phyloP scores from a whole-genome alignment of 2,113 vertebrate genomes.

The Pao palembangensis region DNA sequence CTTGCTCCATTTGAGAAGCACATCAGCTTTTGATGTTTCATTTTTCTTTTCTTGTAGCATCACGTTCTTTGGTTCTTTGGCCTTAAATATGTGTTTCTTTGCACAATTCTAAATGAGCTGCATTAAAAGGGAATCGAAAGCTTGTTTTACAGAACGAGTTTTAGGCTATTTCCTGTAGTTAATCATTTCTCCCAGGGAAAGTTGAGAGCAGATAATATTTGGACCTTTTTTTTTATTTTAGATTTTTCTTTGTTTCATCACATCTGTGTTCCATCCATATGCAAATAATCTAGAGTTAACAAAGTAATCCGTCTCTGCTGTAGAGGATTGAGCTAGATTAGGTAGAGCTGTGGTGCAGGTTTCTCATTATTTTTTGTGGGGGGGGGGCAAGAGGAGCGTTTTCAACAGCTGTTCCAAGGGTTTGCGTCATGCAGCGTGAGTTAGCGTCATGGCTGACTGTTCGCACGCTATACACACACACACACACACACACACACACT shows the following conservation, averaged over 20 bases:
- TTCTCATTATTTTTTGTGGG: slow-evolving; percentile 35
- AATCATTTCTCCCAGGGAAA: slow-evolving; percentile 42
- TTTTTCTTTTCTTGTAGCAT: neutral
- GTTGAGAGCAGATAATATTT: slow-evolving; percentile 46
- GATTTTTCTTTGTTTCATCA: slow-evolving; percentile 43
- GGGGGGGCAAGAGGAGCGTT: slow-evolving; percentile 18
- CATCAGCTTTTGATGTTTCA: neutral
- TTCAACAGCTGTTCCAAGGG: slow-evolving; percentile 57
- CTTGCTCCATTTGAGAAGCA: no score
- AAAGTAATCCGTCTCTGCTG: slow-evolving; percentile 19
- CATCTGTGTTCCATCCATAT: slow-evolving; percentile 49
- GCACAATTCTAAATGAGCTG: neutral
- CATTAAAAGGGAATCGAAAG: neutral
- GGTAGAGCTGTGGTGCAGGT: slow-evolving; percentile 20
- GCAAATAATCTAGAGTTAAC: slow-evolving; percentile 40
- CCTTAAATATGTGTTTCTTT: no score
- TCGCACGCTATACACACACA: slow-evolving; percentile 55
- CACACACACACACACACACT: slow-evolving; percentile 12
- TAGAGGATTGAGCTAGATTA: slow-evolving; percentile 27
- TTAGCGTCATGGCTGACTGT: slow-evolving; percentile 55
- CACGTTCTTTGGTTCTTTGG: no score
- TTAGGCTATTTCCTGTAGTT: slow-evolving; percentile 48
- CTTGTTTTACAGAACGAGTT: slow-evolving; percentile 25
- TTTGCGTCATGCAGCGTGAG: slow-evolving; percentile 54
- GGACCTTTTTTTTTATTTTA: slow-evolving; percentile 26